Evolutionary conservation across 2,888 invertebrate species (phyloP), one percentile per base, ranked within the genome.

Genomic region (Tipula lateralis): DNA sequence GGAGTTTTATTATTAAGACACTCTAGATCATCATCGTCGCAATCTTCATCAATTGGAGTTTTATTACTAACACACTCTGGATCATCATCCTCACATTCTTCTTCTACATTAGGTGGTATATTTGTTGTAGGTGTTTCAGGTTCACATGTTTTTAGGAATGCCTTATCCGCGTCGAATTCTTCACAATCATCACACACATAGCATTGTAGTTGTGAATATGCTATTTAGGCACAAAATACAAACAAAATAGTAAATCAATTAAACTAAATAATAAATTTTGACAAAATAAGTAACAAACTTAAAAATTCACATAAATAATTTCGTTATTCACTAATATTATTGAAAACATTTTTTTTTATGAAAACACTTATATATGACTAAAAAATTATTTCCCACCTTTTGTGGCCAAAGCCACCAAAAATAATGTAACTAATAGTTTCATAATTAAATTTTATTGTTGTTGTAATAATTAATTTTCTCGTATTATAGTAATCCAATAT

Each of bases 171-270:
- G 30, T 82, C 82, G 6, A 82, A 30, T n/a, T 29, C 16, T 2
- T 82, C 82, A 82, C 82, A 82, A 82, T 82, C 82, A 2, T 82
- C 82, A 82, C 82, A 82, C 13, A 30, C 82, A 16, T 82, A 82
- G 9, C 82, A 82, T 6, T 29, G 32, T 82, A 82, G 82, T 82
- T 82, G 82, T 13, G 30, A 29, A 82, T 82, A 30, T 30, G 30
- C 82, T 82, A 82, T 30, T 30, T 24, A 66, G 12, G 12, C 32
- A 39, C 16, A 44, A 44, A n/a, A 36, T 36, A 36, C 1, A 36
- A 36, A 36, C 36, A 36, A 9, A 44, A 44, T n/a, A n/a, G n/a
- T n/a, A 44, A 44, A n/a, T 44, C 2, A n/a, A n/a, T 44, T 44
- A 66, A 66, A 66, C 9, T 50, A 44, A 39, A 6, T 39, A 4